Base-by-base conservation (phyloP, 2,888 invertebrate species). In the Nemurella pictetii region DNA sequence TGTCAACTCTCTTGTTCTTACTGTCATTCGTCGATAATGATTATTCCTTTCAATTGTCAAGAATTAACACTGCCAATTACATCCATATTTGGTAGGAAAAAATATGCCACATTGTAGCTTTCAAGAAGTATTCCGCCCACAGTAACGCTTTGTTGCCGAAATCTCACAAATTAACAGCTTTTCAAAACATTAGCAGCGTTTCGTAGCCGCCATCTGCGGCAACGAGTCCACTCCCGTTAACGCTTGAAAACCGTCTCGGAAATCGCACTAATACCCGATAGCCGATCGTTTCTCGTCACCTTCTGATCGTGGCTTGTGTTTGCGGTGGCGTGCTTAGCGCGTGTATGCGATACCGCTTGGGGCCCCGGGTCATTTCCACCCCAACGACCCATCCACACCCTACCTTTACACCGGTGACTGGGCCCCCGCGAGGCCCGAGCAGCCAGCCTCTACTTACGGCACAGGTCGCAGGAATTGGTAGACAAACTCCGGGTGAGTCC, bases 331-430 rank as follows among this genome's bases (percentile, higher is more conserved):
- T 88, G 88, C 90, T 89, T 90, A 91, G 91, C 90, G 90, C 89
- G 90, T 91, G 89, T 91, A 91, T 89, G 90, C 91, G 89, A 90
- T 91, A 89, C 91, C 91, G 80, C 87, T 88, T 89, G 89, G 90
- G 90, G 90, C 89, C 88, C 90, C 88, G 88, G 89, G 87, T 88
- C 89, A 88, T 87, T 85, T 85, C 87, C 88, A 89, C 89, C 88
- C 89, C 89, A 88, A 88, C 89, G 89, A 90, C 89, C 89, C 88
- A 88, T 88, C 89, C 89, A 88, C 90, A 89, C 88, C 90, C 80
- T 84, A 86, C 86, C 86, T 86, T 85, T 85, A 81, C 78, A 85
- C 85, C 78, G 84, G 84, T 85, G 86, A 80, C 83, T 86, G 84
- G 84, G 81, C 85, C 78, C 86, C 86, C 36, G 36, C 80, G 30